Base-by-base conservation (phyloP, 2,113 vertebrate genomes). In the Beaufortia kweichowensis region DNA sequence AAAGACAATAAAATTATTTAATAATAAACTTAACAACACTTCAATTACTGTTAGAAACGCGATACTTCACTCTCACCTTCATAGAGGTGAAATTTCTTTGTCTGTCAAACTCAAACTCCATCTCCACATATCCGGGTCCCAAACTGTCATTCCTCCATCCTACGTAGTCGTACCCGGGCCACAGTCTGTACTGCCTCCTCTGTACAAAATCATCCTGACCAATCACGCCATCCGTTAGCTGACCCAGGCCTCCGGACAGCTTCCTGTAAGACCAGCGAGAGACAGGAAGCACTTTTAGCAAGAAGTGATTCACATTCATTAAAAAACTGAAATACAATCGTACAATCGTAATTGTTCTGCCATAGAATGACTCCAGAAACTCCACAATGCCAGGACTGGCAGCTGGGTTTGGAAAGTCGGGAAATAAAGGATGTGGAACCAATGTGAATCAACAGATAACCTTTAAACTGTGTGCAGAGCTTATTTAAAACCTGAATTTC, bases 151-250 rank as follows among this genome's bases (percentile, higher is more conserved):
- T 95, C 84, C 84, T 93, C 94, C 94, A 95, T 86, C 94, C 94
- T 55, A 95, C 85, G 41, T 95, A 95, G 85, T 94, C 92, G 35
- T 94, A 94, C 0, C 94, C 93, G 0, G 89, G 91, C 93, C 93
- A 93, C 57, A 88, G 89, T 1, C 85, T 86, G 81, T 92, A 88
- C 84, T 92, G 90, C 1, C 88, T 90, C 3, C 85, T 91, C 79
- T 86, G 60, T n/a, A 87, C 83, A 82, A 93, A 95, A 82, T 94
- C 91, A 10, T 94, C 93, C 81, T 85, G 84, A 4, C 94, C 94
- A 1, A 89, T 84, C 57, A 94, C 85, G 0, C 94, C 93, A 15
- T 95, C 93, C 0, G 93, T 94, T 84, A 95, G 89, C 89, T 94
- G 94, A 12, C 94, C 94, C 79, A 95, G 73, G 3, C 94, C 94